Percentiles rank a stretch among this genome's conserved stretches.
phyloP scores from a whole-genome alignment of 2,888 invertebrate species.

The Osmoderma eremita region DNA sequence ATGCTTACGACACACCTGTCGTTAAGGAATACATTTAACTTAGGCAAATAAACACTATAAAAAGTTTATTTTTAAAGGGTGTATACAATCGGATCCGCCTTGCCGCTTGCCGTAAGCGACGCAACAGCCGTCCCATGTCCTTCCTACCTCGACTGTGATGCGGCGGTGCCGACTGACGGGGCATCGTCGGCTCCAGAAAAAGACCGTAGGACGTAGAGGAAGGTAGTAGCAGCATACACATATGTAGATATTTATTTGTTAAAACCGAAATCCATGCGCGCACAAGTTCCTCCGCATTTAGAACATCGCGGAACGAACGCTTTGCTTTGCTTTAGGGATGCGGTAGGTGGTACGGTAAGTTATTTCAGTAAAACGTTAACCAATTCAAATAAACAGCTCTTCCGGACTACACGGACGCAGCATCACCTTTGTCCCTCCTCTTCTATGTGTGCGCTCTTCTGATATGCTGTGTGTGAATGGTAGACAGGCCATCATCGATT shows the following conservation, averaged over 20 bases:
- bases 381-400: constrained; percentile 42
- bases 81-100: constrained; percentile 40
- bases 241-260: too few species aligned
- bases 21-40: constrained; percentile 41
- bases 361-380: constrained; percentile 43
- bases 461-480: background rate
- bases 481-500: constrained; percentile 1
- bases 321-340: constrained; percentile 2
- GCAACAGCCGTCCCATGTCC: constrained; percentile 55
- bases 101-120: background rate
- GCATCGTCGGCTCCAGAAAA: background rate
- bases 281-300: constrained; percentile 51
- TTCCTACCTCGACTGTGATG: constrained; percentile 42
- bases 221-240: too few species aligned
- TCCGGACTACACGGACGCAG: constrained; percentile 29
- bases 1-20: constrained; percentile 41
- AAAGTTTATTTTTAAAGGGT: constrained; percentile 43
- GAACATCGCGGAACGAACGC: constrained; percentile 17
- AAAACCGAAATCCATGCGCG: too few species aligned
- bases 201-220: too few species aligned
- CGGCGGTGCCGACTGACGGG: constrained; percentile 36
- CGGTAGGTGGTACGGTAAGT: constrained; percentile 29
- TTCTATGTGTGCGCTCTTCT: too few species aligned
- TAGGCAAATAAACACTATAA: constrained; percentile 42
- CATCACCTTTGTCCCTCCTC: constrained; percentile 40